Conservation (phyloP, 2,888 invertebrate species). For the Acleris literana region DNA sequence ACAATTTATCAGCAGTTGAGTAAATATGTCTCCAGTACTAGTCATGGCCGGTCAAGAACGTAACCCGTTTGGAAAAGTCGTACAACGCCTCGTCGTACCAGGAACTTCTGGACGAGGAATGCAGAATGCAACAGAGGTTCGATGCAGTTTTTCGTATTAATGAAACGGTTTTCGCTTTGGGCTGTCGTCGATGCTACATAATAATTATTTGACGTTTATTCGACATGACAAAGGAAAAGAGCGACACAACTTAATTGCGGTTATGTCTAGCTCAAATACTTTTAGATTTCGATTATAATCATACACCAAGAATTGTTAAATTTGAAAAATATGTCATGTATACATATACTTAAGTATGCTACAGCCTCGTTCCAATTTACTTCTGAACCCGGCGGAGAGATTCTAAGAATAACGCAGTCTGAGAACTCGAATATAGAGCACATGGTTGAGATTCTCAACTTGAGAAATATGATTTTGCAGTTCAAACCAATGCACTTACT, state of each 20-base stretch:
- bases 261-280: too few species aligned
- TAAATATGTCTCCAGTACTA: constrained; percentile 9
- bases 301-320: neutral
- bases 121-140: constrained; percentile 63
- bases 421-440: constrained; percentile 40
- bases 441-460: neutral
- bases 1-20: constrained; percentile 1
- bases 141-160: constrained; percentile 60
- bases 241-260: too few species aligned
- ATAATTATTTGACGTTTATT: too few species aligned
- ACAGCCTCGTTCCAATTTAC: constrained; percentile 60
- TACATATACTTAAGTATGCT: constrained; percentile 16
- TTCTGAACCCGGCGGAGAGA: constrained; percentile 48
- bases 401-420: constrained; percentile 54
- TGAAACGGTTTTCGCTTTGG: constrained; percentile 23
- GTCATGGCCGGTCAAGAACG: constrained; percentile 17
- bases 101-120: constrained; percentile 77
- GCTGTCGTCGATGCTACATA: neutral
- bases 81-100: constrained; percentile 62
- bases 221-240: too few species aligned
- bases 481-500: constrained; percentile 10
- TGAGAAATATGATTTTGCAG: constrained; percentile 13
- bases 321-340: neutral
- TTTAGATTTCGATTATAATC: neutral
- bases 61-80: constrained; percentile 35